A percentile compares a stretch with the other conserved stretches of the same genome.
These are phyloP conservation scores for Balanococcus diminutus DNA, from an alignment of 2,888 invertebrate genomes.

Conservation along the genomic window DNA sequence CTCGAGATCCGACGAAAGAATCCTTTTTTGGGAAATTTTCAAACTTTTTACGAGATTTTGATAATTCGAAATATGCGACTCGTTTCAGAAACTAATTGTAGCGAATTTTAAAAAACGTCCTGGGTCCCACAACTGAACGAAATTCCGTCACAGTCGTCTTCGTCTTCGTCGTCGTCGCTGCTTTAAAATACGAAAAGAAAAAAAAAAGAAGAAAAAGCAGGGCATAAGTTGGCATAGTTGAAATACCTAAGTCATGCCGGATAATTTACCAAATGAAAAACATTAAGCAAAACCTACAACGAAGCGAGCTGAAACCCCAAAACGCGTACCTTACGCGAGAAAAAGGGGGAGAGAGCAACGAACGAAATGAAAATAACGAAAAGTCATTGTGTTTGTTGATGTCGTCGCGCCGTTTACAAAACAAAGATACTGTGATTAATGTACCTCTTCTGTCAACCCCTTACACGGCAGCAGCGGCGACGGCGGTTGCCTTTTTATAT, in stretches of 20 bases:
- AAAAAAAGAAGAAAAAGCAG: constrained; percentile 43
- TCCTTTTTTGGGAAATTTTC: no score
- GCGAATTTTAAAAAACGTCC: neutral
- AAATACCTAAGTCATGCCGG: constrained; percentile 56
- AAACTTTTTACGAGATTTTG: neutral
- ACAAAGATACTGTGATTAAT: constrained; percentile 55
- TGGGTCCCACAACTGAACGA: no score
- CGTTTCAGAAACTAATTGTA: neutral
- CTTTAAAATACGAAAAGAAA: neutral
- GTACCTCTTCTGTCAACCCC: constrained; percentile 54
- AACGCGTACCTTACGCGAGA: neutral
- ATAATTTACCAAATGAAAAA: constrained; percentile 56
- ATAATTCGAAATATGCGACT: neutral
- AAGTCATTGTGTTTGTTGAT: constrained; percentile 55
- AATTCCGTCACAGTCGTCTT: neutral
- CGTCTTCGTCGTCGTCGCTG: neutral
- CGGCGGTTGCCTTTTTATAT: neutral
- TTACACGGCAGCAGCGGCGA: neutral
- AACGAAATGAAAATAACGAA: constrained; percentile 54
- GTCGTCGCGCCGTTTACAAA: constrained; percentile 50
- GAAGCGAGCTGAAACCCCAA: constrained; percentile 43
- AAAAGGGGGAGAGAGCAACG: constrained; percentile 18
- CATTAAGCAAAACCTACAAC: constrained; percentile 50
- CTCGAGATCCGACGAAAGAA: no score
- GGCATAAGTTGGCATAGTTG: constrained; percentile 52